Conservation (phyloP, 2,888 invertebrate species). For the Melinopterus prodromus region DNA sequence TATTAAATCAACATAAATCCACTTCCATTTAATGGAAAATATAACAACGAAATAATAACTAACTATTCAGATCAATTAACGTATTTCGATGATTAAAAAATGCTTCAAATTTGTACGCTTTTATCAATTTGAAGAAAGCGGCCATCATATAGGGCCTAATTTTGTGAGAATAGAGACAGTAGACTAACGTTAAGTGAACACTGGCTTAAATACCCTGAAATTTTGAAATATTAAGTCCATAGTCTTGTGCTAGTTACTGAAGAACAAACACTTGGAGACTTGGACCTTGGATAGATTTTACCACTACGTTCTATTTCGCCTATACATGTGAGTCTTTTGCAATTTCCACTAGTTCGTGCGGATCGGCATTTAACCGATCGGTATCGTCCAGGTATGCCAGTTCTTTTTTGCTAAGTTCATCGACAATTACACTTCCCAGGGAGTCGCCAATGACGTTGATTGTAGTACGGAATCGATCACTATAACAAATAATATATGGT, state of each 20-base stretch:
- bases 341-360: constrained; percentile 73
- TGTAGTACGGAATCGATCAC: constrained; percentile 87
- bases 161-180: neutral
- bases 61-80: neutral
- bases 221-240: constrained; percentile 29
- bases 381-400: constrained; percentile 58
- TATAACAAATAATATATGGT: constrained; percentile 52
- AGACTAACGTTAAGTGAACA: neutral
- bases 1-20: neutral
- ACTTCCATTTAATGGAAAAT: neutral
- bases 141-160: neutral
- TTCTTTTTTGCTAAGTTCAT: constrained; percentile 82
- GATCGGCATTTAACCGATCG: constrained; percentile 62
- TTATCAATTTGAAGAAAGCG: too few species aligned
- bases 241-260: neutral
- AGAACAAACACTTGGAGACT: neutral
- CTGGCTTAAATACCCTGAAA: constrained; percentile 26
- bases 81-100: neutral
- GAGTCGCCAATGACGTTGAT: constrained; percentile 97
- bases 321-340: constrained; percentile 47
- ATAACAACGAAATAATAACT: neutral
- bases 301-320: neutral
- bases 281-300: neutral
- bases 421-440: constrained; percentile 91
- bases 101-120: neutral